A percentile compares a stretch with the other conserved stretches of the same genome.
Conservation (phyloP, 1,140 invertebrate genomes). For the Drosophila quadrilineata region DNA sequence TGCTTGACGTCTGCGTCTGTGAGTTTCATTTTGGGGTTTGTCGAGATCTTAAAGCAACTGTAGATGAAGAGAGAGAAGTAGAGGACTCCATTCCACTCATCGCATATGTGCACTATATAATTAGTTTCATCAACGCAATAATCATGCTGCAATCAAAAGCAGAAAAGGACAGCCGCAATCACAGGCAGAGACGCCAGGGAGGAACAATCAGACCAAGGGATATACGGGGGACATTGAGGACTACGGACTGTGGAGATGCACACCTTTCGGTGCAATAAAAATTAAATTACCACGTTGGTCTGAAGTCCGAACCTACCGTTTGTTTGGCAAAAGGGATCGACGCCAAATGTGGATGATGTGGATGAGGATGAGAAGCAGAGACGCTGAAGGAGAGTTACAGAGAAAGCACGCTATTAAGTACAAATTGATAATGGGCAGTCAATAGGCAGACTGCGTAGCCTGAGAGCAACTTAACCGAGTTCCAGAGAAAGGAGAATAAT, state of each 20-base stretch:
- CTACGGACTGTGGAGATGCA: no score
- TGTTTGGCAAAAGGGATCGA: no score
- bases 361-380: not conserved
- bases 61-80: no score
- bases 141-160: constrained; percentile 70
- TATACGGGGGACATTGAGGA: not conserved
- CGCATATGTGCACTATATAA: constrained; percentile 67
- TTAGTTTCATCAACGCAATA: constrained; percentile 78
- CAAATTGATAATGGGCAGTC: no score
- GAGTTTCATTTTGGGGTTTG: constrained; percentile 38
- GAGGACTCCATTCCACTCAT: not conserved
- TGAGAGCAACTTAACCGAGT: no score
- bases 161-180: not conserved
- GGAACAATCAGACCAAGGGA: not conserved
- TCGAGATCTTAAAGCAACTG: not conserved
- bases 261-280: constrained; percentile 56
- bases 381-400: not conserved
- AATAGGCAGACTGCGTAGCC: no score
- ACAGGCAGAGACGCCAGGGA: not conserved
- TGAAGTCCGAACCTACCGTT: not conserved
- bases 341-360: no score
- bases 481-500: no score
- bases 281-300: constrained; percentile 54
- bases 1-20: constrained; percentile 58
- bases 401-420: no score